Evolutionary conservation across 2,113 vertebrate genomes (phyloP).

Genomic region (Malurus alboscapulatus): DNA sequence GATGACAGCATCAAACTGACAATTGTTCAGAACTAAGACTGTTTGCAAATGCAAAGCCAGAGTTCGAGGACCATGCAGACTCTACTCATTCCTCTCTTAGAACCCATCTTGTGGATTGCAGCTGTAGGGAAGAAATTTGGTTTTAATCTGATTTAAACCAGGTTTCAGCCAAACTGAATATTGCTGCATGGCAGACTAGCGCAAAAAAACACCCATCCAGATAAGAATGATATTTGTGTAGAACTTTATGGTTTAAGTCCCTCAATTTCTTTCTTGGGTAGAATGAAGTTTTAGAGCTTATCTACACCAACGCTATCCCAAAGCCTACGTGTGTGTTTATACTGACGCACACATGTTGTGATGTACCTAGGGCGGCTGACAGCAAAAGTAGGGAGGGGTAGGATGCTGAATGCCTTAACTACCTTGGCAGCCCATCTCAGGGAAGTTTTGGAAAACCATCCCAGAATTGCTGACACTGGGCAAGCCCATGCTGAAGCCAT

Average conservation of each 20-base stretch:
- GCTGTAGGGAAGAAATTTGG: background rate
- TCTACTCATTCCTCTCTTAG: background rate
- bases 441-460: background rate
- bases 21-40: background rate
- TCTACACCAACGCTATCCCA: background rate
- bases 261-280: background rate
- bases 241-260: background rate
- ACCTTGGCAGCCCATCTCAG: background rate
- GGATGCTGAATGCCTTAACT: background rate
- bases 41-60: background rate
- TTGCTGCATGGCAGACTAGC: background rate
- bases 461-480: background rate
- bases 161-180: background rate
- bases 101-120: background rate
- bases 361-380: background rate
- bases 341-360: background rate
- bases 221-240: background rate
- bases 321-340: background rate
- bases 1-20: background rate
- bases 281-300: background rate
- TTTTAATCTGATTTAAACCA: background rate
- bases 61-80: background rate
- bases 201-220: background rate
- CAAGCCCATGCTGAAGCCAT: background rate
- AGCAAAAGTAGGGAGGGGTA: background rate